These are phyloP conservation scores for Hyles euphorbiae DNA, from an alignment of 1,140 invertebrate genomes.

Conservation along the genomic window DNA sequence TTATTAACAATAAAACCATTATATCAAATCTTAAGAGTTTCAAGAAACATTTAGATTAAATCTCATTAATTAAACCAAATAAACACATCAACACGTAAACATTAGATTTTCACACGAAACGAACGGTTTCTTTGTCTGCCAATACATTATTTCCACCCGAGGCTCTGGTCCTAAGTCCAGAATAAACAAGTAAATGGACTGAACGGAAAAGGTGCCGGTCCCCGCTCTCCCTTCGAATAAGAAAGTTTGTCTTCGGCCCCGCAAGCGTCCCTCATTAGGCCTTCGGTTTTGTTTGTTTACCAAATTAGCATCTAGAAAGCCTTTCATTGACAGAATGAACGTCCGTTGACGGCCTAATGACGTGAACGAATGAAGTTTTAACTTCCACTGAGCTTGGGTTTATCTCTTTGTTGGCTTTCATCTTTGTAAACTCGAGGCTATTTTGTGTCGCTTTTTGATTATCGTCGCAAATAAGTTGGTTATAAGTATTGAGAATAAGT, in stretches of 20 bases:
- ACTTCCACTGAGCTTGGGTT: not conserved
- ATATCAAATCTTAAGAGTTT: too few relatives aligned
- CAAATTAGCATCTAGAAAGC: slow-evolving; percentile 68
- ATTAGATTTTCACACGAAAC: slow-evolving; percentile 20
- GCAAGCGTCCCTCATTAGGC: slow-evolving; percentile 65
- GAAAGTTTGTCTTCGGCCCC: slow-evolving; percentile 63
- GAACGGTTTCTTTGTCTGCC: slow-evolving; percentile 21
- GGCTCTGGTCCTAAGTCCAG: slow-evolving; percentile 47
- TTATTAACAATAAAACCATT: too few relatives aligned
- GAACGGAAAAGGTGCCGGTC: slow-evolving; percentile 58
- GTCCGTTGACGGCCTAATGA: slow-evolving; percentile 49
- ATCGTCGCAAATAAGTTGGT: not conserved
- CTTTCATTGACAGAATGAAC: slow-evolving; percentile 47
- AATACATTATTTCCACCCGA: slow-evolving; percentile 43
- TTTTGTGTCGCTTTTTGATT: not conserved
- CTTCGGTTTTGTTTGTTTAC: slow-evolving; percentile 66
- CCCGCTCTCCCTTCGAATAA: slow-evolving; percentile 46
- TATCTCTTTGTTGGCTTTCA: not conserved
- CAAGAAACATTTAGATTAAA: too few relatives aligned
- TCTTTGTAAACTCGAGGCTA: too few relatives aligned
- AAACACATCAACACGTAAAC: not conserved
- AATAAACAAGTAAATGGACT: slow-evolving; percentile 68
- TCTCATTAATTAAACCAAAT: too few relatives aligned
- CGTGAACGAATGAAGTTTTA: slow-evolving; percentile 37
- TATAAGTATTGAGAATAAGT: not conserved